Conservation (phyloP, 2,797 vertebrate genomes). For the Chelidonichthys spinosus region DNA sequence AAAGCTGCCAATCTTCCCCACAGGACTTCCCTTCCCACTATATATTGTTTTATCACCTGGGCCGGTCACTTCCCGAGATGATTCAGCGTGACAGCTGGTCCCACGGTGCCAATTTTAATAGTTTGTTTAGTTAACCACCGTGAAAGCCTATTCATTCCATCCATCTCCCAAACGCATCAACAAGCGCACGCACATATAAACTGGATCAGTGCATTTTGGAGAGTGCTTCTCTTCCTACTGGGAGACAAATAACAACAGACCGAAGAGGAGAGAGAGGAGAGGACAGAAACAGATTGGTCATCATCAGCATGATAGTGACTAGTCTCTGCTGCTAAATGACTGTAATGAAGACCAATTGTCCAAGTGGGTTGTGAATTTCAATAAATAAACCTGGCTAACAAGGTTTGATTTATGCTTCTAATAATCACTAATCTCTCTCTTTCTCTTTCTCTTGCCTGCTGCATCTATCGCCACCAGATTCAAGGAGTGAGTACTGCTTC, state of each 20-base stretch:
- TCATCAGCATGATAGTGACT: conserved; percentile 58
- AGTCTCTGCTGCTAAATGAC: conserved; percentile 55
- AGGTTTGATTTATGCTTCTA: conserved; percentile 61
- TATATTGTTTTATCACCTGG: conserved; percentile 60
- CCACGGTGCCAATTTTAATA: conserved; percentile 57
- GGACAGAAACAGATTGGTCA: conserved; percentile 22
- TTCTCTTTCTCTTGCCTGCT: conserved; percentile 47
- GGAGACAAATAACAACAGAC: conserved; percentile 51
- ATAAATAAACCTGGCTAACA: conserved; percentile 50
- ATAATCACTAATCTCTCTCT: conserved; percentile 57
- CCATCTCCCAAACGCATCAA: conserved; percentile 39
- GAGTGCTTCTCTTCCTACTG: conserved; percentile 45
- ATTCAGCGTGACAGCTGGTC: conserved; percentile 57
- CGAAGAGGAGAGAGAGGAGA: conserved; percentile 23
- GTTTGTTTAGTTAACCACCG: conserved; percentile 69
- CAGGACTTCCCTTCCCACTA: conserved; percentile 41
- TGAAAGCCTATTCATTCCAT: conserved; percentile 73
- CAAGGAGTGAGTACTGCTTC: conserved; percentile 95
- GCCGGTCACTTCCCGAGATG: conserved; percentile 49
- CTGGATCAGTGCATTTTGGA: conserved; percentile 49
- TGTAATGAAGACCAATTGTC: conserved; percentile 67
- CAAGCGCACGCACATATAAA: conserved; percentile 18
- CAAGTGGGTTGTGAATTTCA: conserved; percentile 50
- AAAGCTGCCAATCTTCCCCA: conserved; percentile 47
- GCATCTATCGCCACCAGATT: conserved; percentile 87